Conservation (phyloP, 2,888 invertebrate genomes). For the Villa cingulata region DNA sequence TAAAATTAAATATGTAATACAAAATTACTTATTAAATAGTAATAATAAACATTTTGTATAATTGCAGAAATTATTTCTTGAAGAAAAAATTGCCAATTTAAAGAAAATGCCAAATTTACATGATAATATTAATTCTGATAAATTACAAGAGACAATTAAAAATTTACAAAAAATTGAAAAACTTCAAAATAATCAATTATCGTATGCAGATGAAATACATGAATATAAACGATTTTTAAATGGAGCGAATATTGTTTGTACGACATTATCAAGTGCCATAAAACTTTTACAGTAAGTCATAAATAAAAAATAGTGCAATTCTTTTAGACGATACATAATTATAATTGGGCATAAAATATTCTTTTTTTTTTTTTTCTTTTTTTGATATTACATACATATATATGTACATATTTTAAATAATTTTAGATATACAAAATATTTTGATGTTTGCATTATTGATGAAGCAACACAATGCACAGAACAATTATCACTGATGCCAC, state of each 20-base stretch:
- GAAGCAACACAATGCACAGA: constrained; percentile 83
- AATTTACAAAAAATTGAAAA: constrained; percentile 7
- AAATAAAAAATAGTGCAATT: no score
- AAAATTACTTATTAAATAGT: no score
- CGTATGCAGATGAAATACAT: constrained; percentile 21
- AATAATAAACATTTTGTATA: neutral
- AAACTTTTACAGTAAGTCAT: constrained; percentile 24
- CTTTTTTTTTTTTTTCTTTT: no score
- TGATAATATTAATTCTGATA: constrained; percentile 4
- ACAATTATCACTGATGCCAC: constrained; percentile 65
- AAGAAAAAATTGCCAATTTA: constrained; percentile 3
- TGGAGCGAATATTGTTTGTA: constrained; percentile 54
- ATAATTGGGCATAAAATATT: no score
- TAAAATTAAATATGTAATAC: no score
- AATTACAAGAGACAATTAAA: constrained; percentile 4
- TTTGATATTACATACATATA: neutral
- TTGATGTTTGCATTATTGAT: constrained; percentile 63
- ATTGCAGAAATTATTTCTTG: constrained; percentile 3
- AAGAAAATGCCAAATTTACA: neutral
- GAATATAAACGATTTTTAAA: constrained; percentile 34
- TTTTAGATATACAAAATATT: constrained; percentile 20
- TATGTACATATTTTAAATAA: constrained; percentile 10
- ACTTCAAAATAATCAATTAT: constrained; percentile 18
- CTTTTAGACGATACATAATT: no score
- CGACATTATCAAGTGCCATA: constrained; percentile 50